Evolutionary conservation across 1,140 invertebrate genomes (phyloP).

Genomic region (Caenorhabditis brenneri): DNA sequence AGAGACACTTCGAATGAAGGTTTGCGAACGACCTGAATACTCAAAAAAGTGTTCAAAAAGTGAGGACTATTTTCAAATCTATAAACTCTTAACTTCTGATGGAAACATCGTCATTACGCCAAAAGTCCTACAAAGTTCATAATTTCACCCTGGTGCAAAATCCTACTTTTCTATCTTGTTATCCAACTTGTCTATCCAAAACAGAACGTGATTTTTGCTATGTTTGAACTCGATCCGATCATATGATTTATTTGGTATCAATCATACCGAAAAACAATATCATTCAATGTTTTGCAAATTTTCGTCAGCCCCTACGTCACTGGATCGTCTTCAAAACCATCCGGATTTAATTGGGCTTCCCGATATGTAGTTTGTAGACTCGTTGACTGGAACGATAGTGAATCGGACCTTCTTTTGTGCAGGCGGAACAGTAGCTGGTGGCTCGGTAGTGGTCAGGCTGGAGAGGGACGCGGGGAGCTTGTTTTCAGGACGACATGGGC

Average conservation of each 20-base stretch:
- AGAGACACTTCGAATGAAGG: too few relatives aligned
- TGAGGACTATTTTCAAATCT: too few relatives aligned
- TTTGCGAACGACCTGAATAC: too few relatives aligned
- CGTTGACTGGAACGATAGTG: conserved; percentile 2
- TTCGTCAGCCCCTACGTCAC: background rate
- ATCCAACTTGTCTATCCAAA: background rate
- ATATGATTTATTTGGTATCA: conserved; percentile 37
- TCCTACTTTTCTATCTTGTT: background rate
- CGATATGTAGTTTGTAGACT: background rate
- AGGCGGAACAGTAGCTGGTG: too few relatives aligned
- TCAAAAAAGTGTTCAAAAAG: too few relatives aligned
- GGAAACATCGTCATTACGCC: too few relatives aligned
- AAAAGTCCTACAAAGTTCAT: too few relatives aligned
- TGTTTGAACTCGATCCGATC: conserved; percentile 3
- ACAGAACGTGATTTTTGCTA: background rate
- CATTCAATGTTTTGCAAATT: conserved; percentile 24
- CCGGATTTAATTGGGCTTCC: conserved; percentile 25
- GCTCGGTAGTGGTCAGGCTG: background rate
- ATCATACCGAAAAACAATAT: conserved; percentile 37
- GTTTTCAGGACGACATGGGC: conserved; percentile 29
- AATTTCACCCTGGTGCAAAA: background rate
- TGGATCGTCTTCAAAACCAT: background rate
- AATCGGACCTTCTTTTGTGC: background rate
- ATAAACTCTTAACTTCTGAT: too few relatives aligned
- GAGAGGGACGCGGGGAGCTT: background rate